Evolutionary conservation across 2,888 invertebrate genomes (phyloP).

Genomic region (Nysson spinosus): DNA sequence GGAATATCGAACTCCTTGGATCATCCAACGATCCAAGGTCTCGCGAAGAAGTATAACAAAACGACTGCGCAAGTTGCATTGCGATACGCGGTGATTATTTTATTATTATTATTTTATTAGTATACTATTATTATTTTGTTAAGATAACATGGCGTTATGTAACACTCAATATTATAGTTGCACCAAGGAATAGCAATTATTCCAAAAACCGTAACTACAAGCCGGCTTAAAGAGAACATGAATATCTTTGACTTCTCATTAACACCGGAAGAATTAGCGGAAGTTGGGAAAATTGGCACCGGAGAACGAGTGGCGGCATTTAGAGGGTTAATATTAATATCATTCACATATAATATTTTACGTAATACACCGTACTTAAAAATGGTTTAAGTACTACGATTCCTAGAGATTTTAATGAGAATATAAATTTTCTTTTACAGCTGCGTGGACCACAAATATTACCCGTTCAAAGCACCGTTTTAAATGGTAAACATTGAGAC

Average conservation of each 20-base stretch:
- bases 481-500: conserved; percentile 12
- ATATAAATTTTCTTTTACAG: conserved; percentile 48
- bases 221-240: conserved; percentile 82
- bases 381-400: no score
- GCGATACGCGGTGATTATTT: conserved; percentile 79
- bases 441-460: conserved; percentile 59
- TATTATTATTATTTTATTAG: not conserved
- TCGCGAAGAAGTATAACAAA: conserved; percentile 84
- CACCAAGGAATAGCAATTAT: conserved; percentile 79
- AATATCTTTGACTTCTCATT: conserved; percentile 82
- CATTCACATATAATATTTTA: conserved; percentile 3
- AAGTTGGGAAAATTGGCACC: conserved; percentile 78
- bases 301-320: conserved; percentile 83
- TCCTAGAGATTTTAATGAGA: no score
- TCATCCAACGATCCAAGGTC: conserved; percentile 80
- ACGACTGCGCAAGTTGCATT: conserved; percentile 84
- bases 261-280: conserved; percentile 78
- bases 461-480: conserved; percentile 60
- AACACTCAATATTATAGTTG: conserved; percentile 45
- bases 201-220: conserved; percentile 82
- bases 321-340: conserved; percentile 78
- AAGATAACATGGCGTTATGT: conserved; percentile 1
- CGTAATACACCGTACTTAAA: not conserved
- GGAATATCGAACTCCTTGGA: conserved; percentile 84
- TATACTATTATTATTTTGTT: conserved; percentile 29